Percentiles rank a stretch among this genome's conserved stretches.
phyloP scores from a whole-genome alignment of 2,797 vertebrate genomes.

The Channallabes apus region DNA sequence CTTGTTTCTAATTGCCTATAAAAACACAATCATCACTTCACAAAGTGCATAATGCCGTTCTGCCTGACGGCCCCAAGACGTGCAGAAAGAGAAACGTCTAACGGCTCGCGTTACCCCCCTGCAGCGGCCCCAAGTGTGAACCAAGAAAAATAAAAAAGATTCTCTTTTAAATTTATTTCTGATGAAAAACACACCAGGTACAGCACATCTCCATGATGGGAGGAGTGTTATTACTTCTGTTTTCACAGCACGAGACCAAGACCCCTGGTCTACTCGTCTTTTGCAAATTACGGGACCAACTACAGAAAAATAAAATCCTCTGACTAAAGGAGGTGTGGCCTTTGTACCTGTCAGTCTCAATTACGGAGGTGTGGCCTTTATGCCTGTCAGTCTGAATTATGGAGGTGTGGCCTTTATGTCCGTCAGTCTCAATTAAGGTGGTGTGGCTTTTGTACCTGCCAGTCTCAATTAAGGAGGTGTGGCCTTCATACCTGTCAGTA shows the following conservation, averaged over 20 bases:
- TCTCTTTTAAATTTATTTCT: constrained; percentile 45
- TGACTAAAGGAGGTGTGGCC: background rate
- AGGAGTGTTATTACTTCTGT: constrained; percentile 29
- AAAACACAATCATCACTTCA: constrained; percentile 39
- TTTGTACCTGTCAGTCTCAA: background rate
- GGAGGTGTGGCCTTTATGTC: too few relatives aligned
- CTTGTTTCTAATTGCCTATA: constrained; percentile 37
- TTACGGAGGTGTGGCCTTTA: background rate
- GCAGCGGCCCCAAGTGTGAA: constrained; percentile 28
- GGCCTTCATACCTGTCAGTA: background rate
- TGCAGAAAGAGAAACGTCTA: constrained; percentile 33
- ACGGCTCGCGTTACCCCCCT: constrained; percentile 35
- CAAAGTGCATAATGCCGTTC: constrained; percentile 27
- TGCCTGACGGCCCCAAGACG: constrained; percentile 30
- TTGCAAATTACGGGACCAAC: background rate
- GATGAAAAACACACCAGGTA: constrained; percentile 46
- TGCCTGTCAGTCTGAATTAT: background rate
- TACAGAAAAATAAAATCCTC: background rate
- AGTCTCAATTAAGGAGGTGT: background rate
- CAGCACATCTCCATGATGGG: background rate
- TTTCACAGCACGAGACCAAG: background rate
- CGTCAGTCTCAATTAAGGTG: background rate
- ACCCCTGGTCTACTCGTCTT: background rate
- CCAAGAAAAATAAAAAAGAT: background rate
- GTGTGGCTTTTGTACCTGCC: background rate